These are phyloP conservation scores for Peromyscus nudipes DNA, from an alignment of 2,797 vertebrate species.

Conservation along the genomic window DNA sequence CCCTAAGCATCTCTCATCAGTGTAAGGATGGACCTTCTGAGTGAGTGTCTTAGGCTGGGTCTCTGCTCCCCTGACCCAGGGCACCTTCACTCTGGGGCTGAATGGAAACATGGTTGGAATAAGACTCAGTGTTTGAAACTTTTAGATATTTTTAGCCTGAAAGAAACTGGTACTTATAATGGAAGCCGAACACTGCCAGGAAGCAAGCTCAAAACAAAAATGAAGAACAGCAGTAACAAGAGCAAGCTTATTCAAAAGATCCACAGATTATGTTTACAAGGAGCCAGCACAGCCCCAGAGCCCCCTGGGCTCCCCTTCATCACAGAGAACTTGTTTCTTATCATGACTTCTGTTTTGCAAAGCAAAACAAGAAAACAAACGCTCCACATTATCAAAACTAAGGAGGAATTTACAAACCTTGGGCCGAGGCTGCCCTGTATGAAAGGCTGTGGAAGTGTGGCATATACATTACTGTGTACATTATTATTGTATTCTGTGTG, in stretches of 20 bases:
- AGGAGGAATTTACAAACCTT: not conserved
- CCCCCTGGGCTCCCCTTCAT: not conserved
- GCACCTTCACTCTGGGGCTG: not conserved
- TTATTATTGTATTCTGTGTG: too few species aligned
- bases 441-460: not conserved
- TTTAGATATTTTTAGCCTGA: constrained; percentile 29
- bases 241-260: not conserved
- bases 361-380: constrained; percentile 36
- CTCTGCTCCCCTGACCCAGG: not conserved
- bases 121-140: not conserved
- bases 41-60: not conserved
- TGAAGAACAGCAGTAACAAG: not conserved
- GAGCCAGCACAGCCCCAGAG: not conserved
- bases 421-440: not conserved
- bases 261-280: not conserved
- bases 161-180: not conserved
- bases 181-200: not conserved
- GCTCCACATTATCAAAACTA: not conserved
- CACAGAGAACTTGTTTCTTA: not conserved
- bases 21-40: not conserved
- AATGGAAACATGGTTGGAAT: not conserved
- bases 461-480: not conserved
- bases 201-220: not conserved
- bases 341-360: not conserved
- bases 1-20: not conserved